A percentile compares a stretch with the other conserved stretches of the same genome.
Evolutionary conservation across 2,797 vertebrate species (phyloP).

Genomic region (Sebastes steindachneri): DNA sequence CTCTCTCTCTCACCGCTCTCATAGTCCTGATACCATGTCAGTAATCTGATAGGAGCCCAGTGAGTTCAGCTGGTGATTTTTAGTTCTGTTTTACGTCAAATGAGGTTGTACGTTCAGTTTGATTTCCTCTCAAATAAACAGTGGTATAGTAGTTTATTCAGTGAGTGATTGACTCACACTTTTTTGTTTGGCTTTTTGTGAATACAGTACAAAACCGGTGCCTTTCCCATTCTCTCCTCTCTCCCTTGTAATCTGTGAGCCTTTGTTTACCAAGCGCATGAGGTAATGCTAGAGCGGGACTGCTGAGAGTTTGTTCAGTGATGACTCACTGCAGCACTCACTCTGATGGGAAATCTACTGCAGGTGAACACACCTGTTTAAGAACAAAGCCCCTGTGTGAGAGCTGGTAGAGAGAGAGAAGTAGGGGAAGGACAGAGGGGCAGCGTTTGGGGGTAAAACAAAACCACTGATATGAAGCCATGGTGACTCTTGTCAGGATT

Average conservation of each 20-base stretch:
- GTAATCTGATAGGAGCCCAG: neutral
- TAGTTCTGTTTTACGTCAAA: neutral
- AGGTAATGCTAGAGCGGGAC: slow-evolving; percentile 23
- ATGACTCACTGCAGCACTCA: neutral
- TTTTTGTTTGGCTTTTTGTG: slow-evolving; percentile 1
- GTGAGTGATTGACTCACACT: neutral
- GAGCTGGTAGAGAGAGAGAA: neutral
- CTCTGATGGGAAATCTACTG: slow-evolving; percentile 1
- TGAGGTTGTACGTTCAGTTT: neutral
- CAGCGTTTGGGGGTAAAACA: neutral
- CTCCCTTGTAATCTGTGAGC: slow-evolving; percentile 17
- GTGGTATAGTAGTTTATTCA: neutral
- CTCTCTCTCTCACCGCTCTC: neutral
- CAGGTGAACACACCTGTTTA: slow-evolving; percentile 32
- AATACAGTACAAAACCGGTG: neutral
- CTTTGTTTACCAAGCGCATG: slow-evolving; percentile 48
- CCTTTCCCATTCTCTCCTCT: neutral
- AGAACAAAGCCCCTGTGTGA: slow-evolving; percentile 20
- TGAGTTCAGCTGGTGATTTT: neutral
- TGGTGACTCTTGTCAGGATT: neutral
- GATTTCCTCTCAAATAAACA: neutral
- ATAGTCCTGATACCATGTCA: slow-evolving; percentile 4
- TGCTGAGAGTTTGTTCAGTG: slow-evolving; percentile 12
- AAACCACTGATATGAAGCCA: neutral
- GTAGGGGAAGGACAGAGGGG: neutral